phyloP scores from a whole-genome alignment of 2,797 vertebrate species.

The Sardinella longiceps region DNA sequence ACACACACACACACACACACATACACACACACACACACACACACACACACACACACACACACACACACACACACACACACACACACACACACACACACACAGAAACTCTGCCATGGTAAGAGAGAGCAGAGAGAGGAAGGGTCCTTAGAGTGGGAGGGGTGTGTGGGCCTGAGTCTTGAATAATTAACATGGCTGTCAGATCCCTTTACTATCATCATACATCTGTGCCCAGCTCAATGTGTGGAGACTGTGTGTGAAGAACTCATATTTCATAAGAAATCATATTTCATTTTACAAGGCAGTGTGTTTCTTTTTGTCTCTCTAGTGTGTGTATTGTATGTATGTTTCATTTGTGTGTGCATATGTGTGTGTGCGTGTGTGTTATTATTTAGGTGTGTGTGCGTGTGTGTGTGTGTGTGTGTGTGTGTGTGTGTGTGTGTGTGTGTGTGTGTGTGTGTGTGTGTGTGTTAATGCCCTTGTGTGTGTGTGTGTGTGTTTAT shows the following conservation, averaged over 20 bases:
- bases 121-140: not conserved
- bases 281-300: too few species aligned
- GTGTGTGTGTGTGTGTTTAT: constrained; percentile 35
- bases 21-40: too few species aligned
- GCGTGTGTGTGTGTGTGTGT: not conserved
- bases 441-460: not conserved
- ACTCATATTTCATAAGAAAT: not conserved
- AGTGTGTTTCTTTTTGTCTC: not conserved
- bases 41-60: too few species aligned
- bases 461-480: not conserved
- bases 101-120: constrained; percentile 75
- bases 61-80: too few species aligned
- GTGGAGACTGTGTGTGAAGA: too few species aligned
- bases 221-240: not conserved
- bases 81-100: too few species aligned
- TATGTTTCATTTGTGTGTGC: not conserved
- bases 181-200: not conserved
- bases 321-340: too few species aligned
- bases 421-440: not conserved
- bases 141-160: too few species aligned
- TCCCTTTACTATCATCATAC: not conserved
- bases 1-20: too few species aligned
- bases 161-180: not conserved
- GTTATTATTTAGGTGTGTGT: not conserved
- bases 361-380: not conserved